Evolutionary conservation across 2,113 vertebrate genomes (phyloP).

Genomic region (Ursus arctos): DNA sequence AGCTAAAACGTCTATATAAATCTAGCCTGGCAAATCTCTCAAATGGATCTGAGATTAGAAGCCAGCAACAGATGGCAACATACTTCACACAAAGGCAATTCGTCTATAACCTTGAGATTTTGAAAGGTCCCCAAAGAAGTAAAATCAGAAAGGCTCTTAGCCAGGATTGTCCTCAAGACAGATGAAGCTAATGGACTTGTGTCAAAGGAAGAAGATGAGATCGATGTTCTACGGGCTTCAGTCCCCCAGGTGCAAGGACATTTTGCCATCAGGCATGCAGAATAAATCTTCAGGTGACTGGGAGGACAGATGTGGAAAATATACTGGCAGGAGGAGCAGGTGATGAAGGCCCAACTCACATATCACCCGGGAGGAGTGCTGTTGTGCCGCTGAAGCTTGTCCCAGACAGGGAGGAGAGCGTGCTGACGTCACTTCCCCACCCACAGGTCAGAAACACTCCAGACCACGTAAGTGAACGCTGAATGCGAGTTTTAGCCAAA

Average conservation of each 20-base stretch:
- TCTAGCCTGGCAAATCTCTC: constrained; percentile 54
- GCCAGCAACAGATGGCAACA: constrained; percentile 72
- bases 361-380: neutral
- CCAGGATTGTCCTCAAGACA: constrained; percentile 68
- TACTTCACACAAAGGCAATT: constrained; percentile 64
- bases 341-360: neutral
- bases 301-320: constrained; percentile 57
- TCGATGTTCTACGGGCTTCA: neutral
- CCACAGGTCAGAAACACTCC: neutral
- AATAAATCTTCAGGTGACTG: constrained; percentile 62
- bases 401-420: neutral
- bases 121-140: constrained; percentile 70
- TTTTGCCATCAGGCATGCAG: constrained; percentile 41
- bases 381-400: accelerated
- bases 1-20: constrained; percentile 48
- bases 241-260: constrained; percentile 24
- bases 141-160: constrained; percentile 60
- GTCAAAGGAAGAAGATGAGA: constrained; percentile 76
- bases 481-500: neutral
- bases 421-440: neutral
- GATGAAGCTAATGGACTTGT: constrained; percentile 77
- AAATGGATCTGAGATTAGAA: constrained; percentile 63
- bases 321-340: neutral
- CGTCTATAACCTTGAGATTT: constrained; percentile 78
- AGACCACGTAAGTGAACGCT: neutral